Base-by-base conservation (phyloP, 2,888 invertebrate species). In the Thymelicus lineola region DNA sequence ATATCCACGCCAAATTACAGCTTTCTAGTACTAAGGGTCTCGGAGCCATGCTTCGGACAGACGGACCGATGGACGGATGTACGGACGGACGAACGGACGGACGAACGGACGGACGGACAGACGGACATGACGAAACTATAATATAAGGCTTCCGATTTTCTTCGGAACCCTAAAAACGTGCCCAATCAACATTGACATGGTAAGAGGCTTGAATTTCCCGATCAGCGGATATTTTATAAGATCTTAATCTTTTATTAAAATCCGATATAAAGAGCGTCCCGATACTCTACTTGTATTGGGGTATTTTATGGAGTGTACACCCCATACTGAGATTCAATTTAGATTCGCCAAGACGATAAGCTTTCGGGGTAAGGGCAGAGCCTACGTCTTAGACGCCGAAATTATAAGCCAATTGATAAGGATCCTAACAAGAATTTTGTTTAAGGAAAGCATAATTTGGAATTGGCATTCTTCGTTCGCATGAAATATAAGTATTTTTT, bases 241-340 rank as follows among this genome's bases (percentile, higher is more conserved):
- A 71, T 62, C 53, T 67, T 63, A 72, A 76, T 77, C 76, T 76
- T 71, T 72, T 75, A 77, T 74, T 74, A 74, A 66, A 75, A 77
- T 79, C 73, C 73, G 66, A 79, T 77, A 79, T 78, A 77, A 72
- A 50, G 55, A 73, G 74, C 66, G 74, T 71, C 72, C 71, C 74
- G 76, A 77, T 79, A 76, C 76, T 76, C 77, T 76, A 74, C 78
- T 79, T 75, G 76, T 77, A 79, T 74, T 75, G 76, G 76, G 73
- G 75, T 77, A 76, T 84, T 91, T 91, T 90, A 92, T 89, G 82
- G 84, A 85, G 82, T 84, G 82, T 80, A 79, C 83, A 85, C 84
- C 87, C 88, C 82, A 82, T 79, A 84, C 79, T 85, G 83, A 82
- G 86, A 91, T 92, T 91, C 90, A 92, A 93, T 92, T 92, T 91